Evolutionary conservation across 2,888 invertebrate genomes (phyloP), one percentile per base, ranked within the genome.

Genomic region (Plutella xylostella): DNA sequence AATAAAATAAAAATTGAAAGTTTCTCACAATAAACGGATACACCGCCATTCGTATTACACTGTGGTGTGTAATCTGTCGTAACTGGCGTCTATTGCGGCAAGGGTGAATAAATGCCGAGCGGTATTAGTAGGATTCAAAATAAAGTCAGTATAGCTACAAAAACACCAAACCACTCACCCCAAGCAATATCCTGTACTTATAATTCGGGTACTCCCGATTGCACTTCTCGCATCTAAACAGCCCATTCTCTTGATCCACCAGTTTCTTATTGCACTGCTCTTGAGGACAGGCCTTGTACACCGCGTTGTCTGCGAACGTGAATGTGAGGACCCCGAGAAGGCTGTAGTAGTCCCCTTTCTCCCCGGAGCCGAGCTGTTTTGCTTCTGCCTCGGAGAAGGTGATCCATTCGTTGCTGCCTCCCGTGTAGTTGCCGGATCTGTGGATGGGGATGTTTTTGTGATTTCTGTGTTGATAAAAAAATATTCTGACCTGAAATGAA

Each of bases 151-250:
- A n/a, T n/a, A n/a, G n/a, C n/a, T n/a, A n/a, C n/a, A n/a, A n/a
- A n/a, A n/a, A n/a, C n/a, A n/a, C n/a, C n/a, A n/a, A n/a, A 22
- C 9, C 25, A 87, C 90, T 89, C 72, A 96, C 95, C 60, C 86
- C 87, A 19, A 94, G 71, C 44, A 98, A 80, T 52, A 97, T 78
- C 35, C 97, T 87, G 77, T 94, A 95, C 62, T 94, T 94, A 71
- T 90, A 98, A 55, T 91, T 91, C 1, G 92, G 90, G 65, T 87
- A 93, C 53, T 94, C 94, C 45, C 89, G 85, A 60, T 91, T 89
- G 69, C 99, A 99, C 72, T 98, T 98, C 70, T 98, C 98, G 72
- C 99, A 99, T 43, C 96, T 86, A 74, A 89, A 98, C 64, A 90
- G 86, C 0, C 94, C 95, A 61, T 95, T 95, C 51, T 91, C 91